Evolutionary conservation across 2,113 vertebrate genomes (phyloP), one percentile per base, ranked within the genome.

Genomic region (Urocynchramus pylzowi): DNA sequence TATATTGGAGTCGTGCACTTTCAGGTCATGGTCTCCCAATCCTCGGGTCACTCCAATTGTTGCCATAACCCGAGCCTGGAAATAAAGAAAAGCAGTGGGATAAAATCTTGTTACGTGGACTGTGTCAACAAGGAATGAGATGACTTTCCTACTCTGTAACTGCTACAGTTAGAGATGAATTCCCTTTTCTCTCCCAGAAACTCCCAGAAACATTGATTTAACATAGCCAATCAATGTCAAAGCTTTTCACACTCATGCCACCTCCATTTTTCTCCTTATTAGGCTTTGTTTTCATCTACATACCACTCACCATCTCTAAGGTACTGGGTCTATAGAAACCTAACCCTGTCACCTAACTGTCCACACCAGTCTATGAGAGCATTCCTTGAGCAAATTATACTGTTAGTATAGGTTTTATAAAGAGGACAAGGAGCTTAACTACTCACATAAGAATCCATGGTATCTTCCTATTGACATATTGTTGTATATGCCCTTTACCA

Each of bases 1-100:
- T 98, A 99, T 99, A 97, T 99, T 99, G 69, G 99, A 99, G 97
- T 99, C 99, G 1, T 99, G 99, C 67, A 99, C 99, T 97, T 99
- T 99, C 90, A 99, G 98, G 93, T 99, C 99, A 50, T 99, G 99
- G 98, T 99, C 99, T 28, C 99, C 99, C 45, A 99, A 98, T 54
- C 99, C 99, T n/a, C 99, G 98, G 6, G 99, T 99, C 93, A 99
- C 99, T 22, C 99, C 99, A 71, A 99, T 99, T 53, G 99, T 99
- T 78, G 99, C 99, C 99, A 99, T 98, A 83, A 99, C 99, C 16
- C 99, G 99, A 4, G 99, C 99, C 99, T 99, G 94, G 24, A 92
- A 95, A 81, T n/a, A 90, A 60, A 97, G 47, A 87, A 97, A 79
- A 91, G 44, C 50, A 60, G 71, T 7, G 20, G 13, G 20, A 90